Conservation (phyloP, 1,140 invertebrate genomes). For the Pygmarrhopalites habei region DNA sequence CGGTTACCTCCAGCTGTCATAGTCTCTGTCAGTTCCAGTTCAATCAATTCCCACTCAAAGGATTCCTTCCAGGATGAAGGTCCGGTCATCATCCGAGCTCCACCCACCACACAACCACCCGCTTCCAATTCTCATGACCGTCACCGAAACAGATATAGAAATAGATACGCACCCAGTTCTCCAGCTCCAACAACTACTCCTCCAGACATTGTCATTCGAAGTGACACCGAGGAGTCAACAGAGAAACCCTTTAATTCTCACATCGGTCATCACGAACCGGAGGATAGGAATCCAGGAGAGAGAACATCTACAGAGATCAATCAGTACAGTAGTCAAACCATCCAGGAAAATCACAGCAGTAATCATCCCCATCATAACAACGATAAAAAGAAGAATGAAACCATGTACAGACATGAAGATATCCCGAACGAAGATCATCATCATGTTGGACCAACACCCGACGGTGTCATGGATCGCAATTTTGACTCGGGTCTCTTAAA, state of each 20-base stretch:
- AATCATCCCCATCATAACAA: too few species aligned
- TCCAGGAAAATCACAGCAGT: too few species aligned
- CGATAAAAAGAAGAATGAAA: neutral
- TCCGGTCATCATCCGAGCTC: slow-evolving; percentile 1
- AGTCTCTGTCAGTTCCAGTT: neutral
- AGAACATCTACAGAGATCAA: neutral
- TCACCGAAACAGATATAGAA: slow-evolving; percentile 7
- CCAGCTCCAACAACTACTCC: slow-evolving; percentile 18
- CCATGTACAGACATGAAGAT: neutral
- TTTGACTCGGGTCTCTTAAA: neutral
- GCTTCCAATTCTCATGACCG: neutral
- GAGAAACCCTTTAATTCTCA: too few species aligned
- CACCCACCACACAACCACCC: slow-evolving; percentile 5
- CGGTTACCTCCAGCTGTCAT: neutral
- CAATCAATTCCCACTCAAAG: too few species aligned
- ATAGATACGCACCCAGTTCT: slow-evolving; percentile 17
- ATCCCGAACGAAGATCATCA: neutral
- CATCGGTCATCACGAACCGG: neutral
- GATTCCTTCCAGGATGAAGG: too few species aligned
- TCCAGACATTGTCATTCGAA: neutral
- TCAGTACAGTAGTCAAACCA: too few species aligned
- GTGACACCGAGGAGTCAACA: neutral
- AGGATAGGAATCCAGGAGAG: neutral
- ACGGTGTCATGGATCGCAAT: neutral
- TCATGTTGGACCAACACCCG: neutral